Percentiles rank a stretch among this genome's conserved stretches.
Conservation (phyloP, 1,140 invertebrate species). For the Manduca sexta region DNA sequence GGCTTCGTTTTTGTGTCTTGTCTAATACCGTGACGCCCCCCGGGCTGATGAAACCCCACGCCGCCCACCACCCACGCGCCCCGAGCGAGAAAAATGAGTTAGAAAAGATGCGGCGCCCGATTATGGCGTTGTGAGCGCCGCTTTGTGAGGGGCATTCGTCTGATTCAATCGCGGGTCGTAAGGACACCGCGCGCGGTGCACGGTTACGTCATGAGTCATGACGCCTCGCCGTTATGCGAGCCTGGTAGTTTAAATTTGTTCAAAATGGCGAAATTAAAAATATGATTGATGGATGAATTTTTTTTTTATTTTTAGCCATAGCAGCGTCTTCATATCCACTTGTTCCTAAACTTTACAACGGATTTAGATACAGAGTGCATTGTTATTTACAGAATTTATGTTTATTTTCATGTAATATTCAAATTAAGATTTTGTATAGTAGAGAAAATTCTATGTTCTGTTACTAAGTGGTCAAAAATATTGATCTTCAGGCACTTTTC, state of each 20-base stretch:
- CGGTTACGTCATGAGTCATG: constrained; percentile 20
- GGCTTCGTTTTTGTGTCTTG: constrained; percentile 70
- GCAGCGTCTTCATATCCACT: too few species aligned
- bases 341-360: too few species aligned
- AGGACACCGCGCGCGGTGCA: constrained; percentile 31
- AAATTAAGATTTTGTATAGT: too few species aligned
- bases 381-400: too few species aligned
- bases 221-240: constrained; percentile 10
- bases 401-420: too few species aligned
- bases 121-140: constrained; percentile 57
- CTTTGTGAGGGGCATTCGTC: constrained; percentile 61
- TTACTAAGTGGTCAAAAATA: too few species aligned
- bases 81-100: constrained; percentile 70
- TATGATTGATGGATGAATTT: too few species aligned
- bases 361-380: too few species aligned
- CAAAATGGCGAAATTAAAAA: too few species aligned
- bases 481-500: too few species aligned
- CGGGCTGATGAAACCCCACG: constrained; percentile 45
- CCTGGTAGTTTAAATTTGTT: constrained; percentile 12
- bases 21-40: constrained; percentile 67
- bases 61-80: constrained; percentile 29
- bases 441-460: too few species aligned
- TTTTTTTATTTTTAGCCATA: too few species aligned
- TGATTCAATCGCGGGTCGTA: constrained; percentile 57
- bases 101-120: constrained; percentile 69